Evolutionary conservation across 2,113 vertebrate species (phyloP).

Genomic region (Syngnathoides biaculeatus): DNA sequence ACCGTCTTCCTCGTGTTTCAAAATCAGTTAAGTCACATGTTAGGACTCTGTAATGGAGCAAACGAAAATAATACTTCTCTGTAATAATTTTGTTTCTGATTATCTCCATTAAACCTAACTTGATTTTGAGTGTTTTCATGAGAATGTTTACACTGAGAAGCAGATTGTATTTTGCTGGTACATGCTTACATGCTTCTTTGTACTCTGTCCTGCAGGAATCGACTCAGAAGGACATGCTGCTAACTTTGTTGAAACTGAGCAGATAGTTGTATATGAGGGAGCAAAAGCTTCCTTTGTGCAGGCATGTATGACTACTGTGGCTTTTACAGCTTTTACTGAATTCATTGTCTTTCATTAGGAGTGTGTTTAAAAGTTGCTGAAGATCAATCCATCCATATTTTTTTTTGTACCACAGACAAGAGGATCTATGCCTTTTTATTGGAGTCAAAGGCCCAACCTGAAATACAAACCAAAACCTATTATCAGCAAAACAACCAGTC

Average conservation of each 20-base stretch:
- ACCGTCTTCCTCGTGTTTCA: neutral
- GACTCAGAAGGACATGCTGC: slow-evolving; percentile 97
- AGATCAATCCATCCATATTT: neutral
- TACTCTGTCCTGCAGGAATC: slow-evolving; percentile 77
- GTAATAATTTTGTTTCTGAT: no score
- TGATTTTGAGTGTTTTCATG: neutral
- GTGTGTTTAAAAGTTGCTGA: neutral
- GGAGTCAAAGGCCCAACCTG: slow-evolving; percentile 98
- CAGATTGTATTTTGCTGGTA: neutral
- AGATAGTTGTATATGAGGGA: slow-evolving; percentile 89
- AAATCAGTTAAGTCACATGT: neutral
- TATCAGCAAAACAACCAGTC: slow-evolving; percentile 87
- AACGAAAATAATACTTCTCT: no score
- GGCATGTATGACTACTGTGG: slow-evolving; percentile 44
- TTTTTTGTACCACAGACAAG: slow-evolving; percentile 76
- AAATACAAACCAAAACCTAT: slow-evolving; percentile 94
- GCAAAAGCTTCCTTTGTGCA: slow-evolving; percentile 91
- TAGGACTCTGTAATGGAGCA: neutral
- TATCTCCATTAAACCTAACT: no score
- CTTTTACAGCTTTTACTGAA: neutral
- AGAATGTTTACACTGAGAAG: neutral
- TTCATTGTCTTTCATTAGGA: neutral
- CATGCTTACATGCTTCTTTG: no score
- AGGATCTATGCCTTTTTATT: slow-evolving; percentile 97
- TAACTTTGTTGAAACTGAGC: slow-evolving; percentile 97